Evolutionary conservation across 2,797 vertebrate species (phyloP).

Genomic region (Esox masquinongy): DNA sequence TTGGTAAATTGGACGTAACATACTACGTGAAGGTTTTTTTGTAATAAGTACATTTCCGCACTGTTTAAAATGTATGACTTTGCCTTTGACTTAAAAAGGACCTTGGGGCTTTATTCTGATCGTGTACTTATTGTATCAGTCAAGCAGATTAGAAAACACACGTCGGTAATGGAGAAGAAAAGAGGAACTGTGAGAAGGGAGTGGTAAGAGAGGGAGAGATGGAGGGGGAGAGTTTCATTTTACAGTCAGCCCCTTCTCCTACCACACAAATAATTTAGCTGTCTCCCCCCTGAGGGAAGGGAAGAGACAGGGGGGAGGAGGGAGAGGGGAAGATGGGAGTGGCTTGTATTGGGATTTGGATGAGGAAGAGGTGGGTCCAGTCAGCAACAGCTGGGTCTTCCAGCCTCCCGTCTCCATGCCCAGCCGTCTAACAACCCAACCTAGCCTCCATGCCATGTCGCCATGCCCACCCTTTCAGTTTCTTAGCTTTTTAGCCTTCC

Average conservation of each 20-base stretch:
- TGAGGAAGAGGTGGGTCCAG: slow-evolving; percentile 54
- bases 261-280: slow-evolving; percentile 52
- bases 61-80: neutral
- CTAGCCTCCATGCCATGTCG: neutral
- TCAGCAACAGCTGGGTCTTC: slow-evolving; percentile 47
- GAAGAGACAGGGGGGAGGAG: slow-evolving; percentile 25
- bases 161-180: slow-evolving; percentile 60
- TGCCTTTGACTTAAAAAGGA: neutral
- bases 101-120: slow-evolving; percentile 15
- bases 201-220: slow-evolving; percentile 25
- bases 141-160: slow-evolving; percentile 41
- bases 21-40: neutral
- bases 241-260: slow-evolving; percentile 47
- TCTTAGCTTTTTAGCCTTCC: neutral
- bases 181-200: slow-evolving; percentile 52
- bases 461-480: neutral
- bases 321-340: slow-evolving; percentile 51
- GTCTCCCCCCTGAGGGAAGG: slow-evolving; percentile 14
- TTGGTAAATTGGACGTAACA: slow-evolving; percentile 22
- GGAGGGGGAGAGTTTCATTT: slow-evolving; percentile 52
- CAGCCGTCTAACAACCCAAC: too few species aligned
- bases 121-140: slow-evolving; percentile 31
- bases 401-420: neutral
- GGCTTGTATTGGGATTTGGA: slow-evolving; percentile 52
- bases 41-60: slow-evolving; percentile 30